Evolutionary conservation across 1,140 invertebrate species (phyloP).

Genomic region (Colletes gigas): DNA sequence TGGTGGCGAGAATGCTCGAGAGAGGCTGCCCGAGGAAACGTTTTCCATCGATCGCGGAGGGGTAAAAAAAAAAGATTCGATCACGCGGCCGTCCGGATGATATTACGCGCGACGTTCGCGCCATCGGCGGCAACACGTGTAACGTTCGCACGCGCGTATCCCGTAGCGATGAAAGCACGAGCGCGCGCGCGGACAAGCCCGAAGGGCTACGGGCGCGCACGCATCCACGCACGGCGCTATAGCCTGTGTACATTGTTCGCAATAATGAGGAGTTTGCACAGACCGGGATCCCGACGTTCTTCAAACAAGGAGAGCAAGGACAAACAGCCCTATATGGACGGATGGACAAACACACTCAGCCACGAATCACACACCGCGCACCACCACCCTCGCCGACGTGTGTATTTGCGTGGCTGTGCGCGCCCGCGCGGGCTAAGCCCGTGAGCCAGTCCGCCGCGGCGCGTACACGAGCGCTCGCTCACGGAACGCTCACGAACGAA

Average conservation of each 20-base stretch:
- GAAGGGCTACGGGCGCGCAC: background rate
- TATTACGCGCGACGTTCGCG: conserved; percentile 23
- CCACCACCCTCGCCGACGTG: conserved; percentile 20
- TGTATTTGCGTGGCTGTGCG: conserved; percentile 17
- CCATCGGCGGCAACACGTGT: conserved; percentile 45
- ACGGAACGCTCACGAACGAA: conserved; percentile 26
- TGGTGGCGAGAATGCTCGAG: conserved; percentile 10
- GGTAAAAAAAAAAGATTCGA: conserved; percentile 30
- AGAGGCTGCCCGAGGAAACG: background rate
- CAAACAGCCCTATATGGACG: conserved; percentile 73
- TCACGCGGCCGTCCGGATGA: background rate
- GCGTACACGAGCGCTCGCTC: conserved; percentile 1
- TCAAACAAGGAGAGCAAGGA: conserved; percentile 74
- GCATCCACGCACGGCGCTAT: conserved; percentile 54
- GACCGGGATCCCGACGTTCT: conserved; percentile 77
- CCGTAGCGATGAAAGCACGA: too few species aligned
- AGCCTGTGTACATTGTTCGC: conserved; percentile 71
- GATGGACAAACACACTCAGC: conserved; percentile 72
- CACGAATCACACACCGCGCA: conserved; percentile 65
- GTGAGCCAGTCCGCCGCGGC: conserved; percentile 2
- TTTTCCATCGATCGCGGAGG: background rate
- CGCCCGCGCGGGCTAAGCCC: conserved; percentile 5
- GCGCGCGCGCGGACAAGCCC: background rate
- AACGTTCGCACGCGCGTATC: conserved; percentile 19
- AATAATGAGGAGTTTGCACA: conserved; percentile 79